Evolutionary conservation across 2,113 vertebrate species (phyloP).

Genomic region (Apus apus): DNA sequence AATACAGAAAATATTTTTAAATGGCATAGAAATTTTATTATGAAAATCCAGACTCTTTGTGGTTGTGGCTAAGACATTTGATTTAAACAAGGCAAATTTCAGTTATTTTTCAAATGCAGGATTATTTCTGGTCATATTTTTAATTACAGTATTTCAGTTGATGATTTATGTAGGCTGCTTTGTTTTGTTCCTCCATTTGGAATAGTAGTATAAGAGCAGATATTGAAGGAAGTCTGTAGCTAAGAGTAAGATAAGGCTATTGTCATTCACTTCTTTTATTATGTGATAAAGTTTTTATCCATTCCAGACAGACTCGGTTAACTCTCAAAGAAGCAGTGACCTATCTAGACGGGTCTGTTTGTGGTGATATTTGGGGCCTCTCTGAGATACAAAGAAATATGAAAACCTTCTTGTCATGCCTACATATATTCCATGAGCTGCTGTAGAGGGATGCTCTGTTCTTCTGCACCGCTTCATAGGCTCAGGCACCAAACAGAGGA

Average conservation of each 20-base stretch:
- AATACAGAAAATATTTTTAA: neutral
- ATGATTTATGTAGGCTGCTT: neutral
- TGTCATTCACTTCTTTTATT: neutral
- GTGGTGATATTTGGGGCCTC: neutral
- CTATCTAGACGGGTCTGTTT: neutral
- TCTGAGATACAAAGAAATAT: neutral
- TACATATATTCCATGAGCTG: neutral
- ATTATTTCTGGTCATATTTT: conserved; percentile 5
- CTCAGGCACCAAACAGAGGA: neutral
- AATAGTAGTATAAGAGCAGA: neutral
- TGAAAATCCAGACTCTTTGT: neutral
- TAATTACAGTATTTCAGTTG: neutral
- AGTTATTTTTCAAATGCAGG: neutral
- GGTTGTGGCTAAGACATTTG: neutral
- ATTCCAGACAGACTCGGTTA: neutral
- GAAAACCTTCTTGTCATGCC: neutral
- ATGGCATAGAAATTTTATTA: neutral
- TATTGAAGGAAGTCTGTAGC: neutral
- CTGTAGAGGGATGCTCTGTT: neutral
- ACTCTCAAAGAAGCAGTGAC: neutral
- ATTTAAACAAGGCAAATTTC: neutral
- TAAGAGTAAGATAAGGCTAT: neutral
- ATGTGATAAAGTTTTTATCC: neutral
- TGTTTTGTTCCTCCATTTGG: neutral
- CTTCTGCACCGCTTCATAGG: neutral